Evolutionary conservation across 2,888 invertebrate genomes (phyloP), one percentile per base, ranked within the genome.

Genomic region (Nomada lathburiana): DNA sequence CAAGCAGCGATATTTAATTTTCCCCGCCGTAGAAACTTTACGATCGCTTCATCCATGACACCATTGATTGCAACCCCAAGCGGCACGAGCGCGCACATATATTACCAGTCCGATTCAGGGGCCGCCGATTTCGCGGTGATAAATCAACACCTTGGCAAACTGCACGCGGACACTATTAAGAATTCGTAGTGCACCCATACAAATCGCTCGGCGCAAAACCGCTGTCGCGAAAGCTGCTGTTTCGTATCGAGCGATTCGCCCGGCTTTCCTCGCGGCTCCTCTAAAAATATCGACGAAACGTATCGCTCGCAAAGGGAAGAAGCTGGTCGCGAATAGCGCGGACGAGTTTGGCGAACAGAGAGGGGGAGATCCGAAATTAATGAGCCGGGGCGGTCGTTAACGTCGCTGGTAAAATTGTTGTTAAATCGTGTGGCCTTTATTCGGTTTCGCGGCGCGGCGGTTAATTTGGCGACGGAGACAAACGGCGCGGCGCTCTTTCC

Each of bases 391-490:
- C 52, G 36, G 29, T 72, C 63, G 55, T 63, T 57, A 57, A 63
- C 76, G 55, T 23, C 20, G 57, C 10, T 23, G 47, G 18, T 26
- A n/a, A 75, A 64, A 76, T 76, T 55, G 68, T 79, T 79, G 57
- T 76, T 64, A 76, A 64, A 79, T 64, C 64, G 59, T 11, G 18
- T 44, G 52, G 52, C 50, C 50, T 64, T 59, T 69, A 69, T 69
- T 69, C 52, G 59, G 57, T 64, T 26, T 11, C 47, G 13, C 42
- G 26, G 71, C 16, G 26, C 16, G 26, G 23, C 57, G 64, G 76
- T 81, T 83, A 85, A 86, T 85, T 86, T 81, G 64, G 57, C 26
- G 73, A 73, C 60, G 53, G 73, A 85, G 83, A 86, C 76, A 85
- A 80, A 84, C 76, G 75, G 71, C 76, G 47, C 23, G 13, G 42